Base-by-base conservation (phyloP, 2,888 invertebrate genomes). In the Diarsia rubi region DNA sequence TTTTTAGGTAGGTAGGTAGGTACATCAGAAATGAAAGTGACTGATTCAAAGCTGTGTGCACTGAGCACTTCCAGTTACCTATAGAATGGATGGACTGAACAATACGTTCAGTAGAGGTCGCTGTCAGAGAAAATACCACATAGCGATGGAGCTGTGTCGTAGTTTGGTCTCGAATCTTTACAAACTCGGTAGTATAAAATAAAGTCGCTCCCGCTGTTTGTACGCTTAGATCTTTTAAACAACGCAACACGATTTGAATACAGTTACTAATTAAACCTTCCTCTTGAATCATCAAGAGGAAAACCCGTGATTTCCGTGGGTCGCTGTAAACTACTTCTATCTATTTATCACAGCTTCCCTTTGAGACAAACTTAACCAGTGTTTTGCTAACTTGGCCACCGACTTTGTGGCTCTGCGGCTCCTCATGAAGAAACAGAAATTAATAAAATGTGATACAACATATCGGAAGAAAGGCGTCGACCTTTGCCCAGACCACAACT, bases 401-500 rank as follows among this genome's bases (percentile, higher is more conserved):
- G 27, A 19, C 19, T 27, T 57, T 9, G 19, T 57, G 27, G 9
- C 3, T 27, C 1, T 27, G 19, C 27, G 9, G 57, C 9, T 57
- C 16, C 27, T 27, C 19, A 8, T 19, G 57, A 57, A 49, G 0
- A 16, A n/a, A 16, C 57, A 59, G 9, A 16, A 12, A 12, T 0
- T 21, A 47, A 31, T 37, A 62, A 49, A 11, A 42, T 57, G 21
- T 21, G 67, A 0, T 59, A 37, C 6, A 42, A 27, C 11, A 14
- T 27, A 27, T 68, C 21, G 27, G 27, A 14, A 63, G n/a, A 37
- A 45, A 73, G 37, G 16, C 52, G 21, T 27, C 49, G 47, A 70
- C 52, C 59, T 71, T 71, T 71, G 66, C 65, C 16, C 49, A 37
- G 24, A 54, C 54, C 19, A n/a, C 42, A 12, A 44, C 37, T 45